Evolutionary conservation across 2,797 vertebrate genomes (phyloP), one percentile per base, ranked within the genome.

Genomic region (Catharus ustulatus): DNA sequence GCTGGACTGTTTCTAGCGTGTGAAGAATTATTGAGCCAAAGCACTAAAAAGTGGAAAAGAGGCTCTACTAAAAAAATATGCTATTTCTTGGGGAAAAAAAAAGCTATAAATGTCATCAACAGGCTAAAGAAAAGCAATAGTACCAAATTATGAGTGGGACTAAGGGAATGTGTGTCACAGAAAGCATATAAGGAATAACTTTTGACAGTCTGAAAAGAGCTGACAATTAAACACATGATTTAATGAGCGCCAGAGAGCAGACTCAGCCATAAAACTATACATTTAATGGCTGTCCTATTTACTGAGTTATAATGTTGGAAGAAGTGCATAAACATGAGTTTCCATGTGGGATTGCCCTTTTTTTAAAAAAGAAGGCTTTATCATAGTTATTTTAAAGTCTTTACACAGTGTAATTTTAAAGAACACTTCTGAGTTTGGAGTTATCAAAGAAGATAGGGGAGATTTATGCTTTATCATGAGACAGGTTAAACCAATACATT

Each of bases 341-440:
- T 83, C 63, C 78, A 29, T 43, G 87, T 1, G 20, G 61, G 59
- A 87, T 84, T 90, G 94, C 67, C 61, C 67, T 74, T 79, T 69
- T 91, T 90, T 95, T 84, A 49, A 83, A 40, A 85, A 85, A 71
- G 34, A 61, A 96, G 48, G 57, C 77, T 96, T 96, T 97, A 95
- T 95, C 88, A 94, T 96, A 97, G 96, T 96, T 97, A 96, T 94
- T 96, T 96, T 89, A 96, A 97, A 94, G 78, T 93, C 87, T 96
- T 97, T 88, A 89, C 21, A 43, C 27, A 59, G 82, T 82, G 64
- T 93, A 72, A 88, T 94, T 95, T 94, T 95, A 85, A 97, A 95
- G 78, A 75, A 63, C 8, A 23, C 29, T 80, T 87, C 62, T 76
- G 71, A 77, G 59, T 89, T 92, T 93, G 49, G 59, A 63, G 86